These are phyloP conservation scores for Cataglyphis rosenhaueri DNA, from an alignment of 2,888 invertebrate genomes.

Conservation along the genomic window DNA sequence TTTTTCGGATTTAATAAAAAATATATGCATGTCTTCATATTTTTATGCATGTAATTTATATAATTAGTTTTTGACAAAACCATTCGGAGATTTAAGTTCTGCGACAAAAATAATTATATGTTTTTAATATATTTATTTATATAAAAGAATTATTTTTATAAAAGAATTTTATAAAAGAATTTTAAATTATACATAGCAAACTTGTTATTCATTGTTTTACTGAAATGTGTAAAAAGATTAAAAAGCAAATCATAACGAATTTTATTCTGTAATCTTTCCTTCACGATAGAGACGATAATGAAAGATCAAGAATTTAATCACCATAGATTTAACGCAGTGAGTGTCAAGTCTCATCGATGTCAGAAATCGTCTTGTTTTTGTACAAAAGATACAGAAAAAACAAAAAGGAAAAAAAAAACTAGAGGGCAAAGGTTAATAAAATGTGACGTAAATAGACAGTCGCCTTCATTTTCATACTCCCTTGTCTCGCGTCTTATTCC, in stretches of 20 bases:
- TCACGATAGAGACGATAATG: not conserved
- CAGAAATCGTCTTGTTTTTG: not conserved
- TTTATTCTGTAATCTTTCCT: not conserved
- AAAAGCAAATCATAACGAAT: not conserved
- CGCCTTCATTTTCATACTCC: conserved; percentile 63
- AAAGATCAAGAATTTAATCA: not conserved
- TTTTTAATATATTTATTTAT: not conserved
- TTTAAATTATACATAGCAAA: not conserved
- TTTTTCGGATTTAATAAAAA: not conserved
- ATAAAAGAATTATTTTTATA: not conserved
- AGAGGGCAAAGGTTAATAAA: not conserved
- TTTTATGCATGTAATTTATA: not conserved
- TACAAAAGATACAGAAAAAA: not conserved
- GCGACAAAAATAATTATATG: not conserved
- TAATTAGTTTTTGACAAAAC: not conserved
- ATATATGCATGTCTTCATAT: not conserved
- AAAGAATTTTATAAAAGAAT: not conserved
- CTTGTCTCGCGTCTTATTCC: conserved; percentile 57
- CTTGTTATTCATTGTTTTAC: not conserved
- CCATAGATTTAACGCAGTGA: conserved; percentile 21
- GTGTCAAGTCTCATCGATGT: conserved; percentile 14
- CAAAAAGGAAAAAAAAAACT: not conserved
- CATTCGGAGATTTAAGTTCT: not conserved
- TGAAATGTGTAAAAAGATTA: not conserved
- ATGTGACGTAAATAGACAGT: conserved; percentile 54